A percentile compares a stretch with the other conserved stretches of the same genome.
These are phyloP conservation scores for Mustela erminea DNA, from an alignment of 2,797 vertebrate species.

Conservation along the genomic window DNA sequence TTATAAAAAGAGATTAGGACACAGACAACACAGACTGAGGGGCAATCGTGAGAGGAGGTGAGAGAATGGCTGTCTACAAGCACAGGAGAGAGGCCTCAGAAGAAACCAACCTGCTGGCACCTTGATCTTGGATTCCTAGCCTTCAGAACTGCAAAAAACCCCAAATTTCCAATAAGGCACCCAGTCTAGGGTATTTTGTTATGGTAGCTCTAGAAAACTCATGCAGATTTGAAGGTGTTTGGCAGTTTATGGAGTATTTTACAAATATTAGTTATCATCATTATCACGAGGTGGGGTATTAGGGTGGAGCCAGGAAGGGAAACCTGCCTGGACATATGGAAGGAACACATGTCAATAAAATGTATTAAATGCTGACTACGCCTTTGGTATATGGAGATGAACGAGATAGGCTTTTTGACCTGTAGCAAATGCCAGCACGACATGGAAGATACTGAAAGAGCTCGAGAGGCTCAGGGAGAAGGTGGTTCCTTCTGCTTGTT, in stretches of 20 bases:
- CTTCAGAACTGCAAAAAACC: not conserved
- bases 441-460: not conserved
- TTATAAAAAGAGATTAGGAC: not conserved
- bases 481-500: not conserved
- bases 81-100: not conserved
- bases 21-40: not conserved
- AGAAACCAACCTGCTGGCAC: not conserved
- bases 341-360: not conserved
- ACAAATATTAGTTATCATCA: not conserved
- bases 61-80: not conserved
- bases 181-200: not conserved
- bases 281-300: not conserved
- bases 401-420: not conserved
- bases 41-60: not conserved
- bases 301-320: not conserved
- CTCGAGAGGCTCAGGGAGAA: not conserved
- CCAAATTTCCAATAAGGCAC: not conserved
- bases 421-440: not conserved
- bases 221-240: not conserved
- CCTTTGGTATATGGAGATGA: not conserved
- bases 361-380: not conserved
- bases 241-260: not conserved
- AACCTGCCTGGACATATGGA: not conserved
- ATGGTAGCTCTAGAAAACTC: not conserved
- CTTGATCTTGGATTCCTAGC: not conserved